Evolutionary conservation across 2,888 invertebrate genomes (phyloP), one percentile per base, ranked within the genome.

Genomic region (Phaonia tiefii): DNA sequence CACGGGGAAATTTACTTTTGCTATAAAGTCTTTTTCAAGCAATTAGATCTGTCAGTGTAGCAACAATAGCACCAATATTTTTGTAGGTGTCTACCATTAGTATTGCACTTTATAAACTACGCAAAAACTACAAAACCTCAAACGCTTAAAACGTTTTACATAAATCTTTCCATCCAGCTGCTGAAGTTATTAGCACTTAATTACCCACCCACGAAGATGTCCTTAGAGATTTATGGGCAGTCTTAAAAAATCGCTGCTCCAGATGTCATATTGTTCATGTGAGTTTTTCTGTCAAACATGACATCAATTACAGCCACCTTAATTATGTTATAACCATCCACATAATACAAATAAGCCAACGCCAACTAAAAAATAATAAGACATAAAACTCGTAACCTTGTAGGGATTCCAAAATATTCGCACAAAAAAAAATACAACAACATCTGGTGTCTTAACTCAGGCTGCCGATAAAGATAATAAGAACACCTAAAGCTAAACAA

Each of bases 391-490:
- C 46, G 39, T 51, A 78, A 76, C 69, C 77, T 83, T 83, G 76
- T 84, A 83, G 65, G 84, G 83, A 82, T 83, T 84, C 83, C 69
- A 75, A 75, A 77, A 20, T 66, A 11, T 67, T 60, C 37, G 49
- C 69, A 44, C 42, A 80, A 72, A 60, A 31, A n/a, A 60, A 1
- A 51, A 51, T 22, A 51, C 17, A 60, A 37, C 39, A 39, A 60
- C 60, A 60, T 60, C 37, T 60, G 60, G 8, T 60, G 17, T 37
- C 49, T 22, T 49, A n/a, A n/a, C 8, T 31, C 3, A 31, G 8
- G 8, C 8, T 31, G 3, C 31, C 4, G 31, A 31, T 31, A 8
- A 31, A 31, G 8, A 31, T 5, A 31, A 31, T 31, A 5, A 31
- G 8, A 31, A 31, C 31, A 31, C 8, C 31, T 31, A 20, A 49